Conservation (phyloP, 2,888 invertebrate genomes). For the Serripes groenlandicus region DNA sequence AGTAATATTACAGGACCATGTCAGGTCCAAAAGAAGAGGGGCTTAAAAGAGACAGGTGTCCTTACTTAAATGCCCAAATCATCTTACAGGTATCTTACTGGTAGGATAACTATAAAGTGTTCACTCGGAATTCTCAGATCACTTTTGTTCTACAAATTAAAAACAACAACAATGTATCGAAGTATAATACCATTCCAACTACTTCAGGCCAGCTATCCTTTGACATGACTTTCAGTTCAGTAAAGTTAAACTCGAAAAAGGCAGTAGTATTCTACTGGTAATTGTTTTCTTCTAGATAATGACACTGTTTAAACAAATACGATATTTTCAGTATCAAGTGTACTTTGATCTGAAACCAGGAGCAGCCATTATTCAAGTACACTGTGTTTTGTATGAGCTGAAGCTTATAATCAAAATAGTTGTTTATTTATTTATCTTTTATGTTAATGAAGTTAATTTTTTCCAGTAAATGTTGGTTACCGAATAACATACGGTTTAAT, state of each 20-base stretch:
- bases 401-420: background rate
- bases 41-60: no score
- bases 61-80: no score
- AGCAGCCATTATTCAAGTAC: background rate
- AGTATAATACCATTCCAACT: background rate
- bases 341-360: background rate
- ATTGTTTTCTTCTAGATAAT: background rate
- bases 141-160: background rate
- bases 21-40: no score
- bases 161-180: background rate
- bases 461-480: no score
- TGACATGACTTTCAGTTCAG: background rate
- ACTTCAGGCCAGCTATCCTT: background rate
- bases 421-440: background rate
- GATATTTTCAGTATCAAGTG: background rate
- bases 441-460: background rate
- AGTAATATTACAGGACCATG: no score
- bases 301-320: background rate
- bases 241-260: background rate
- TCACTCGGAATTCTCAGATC: no score
- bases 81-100: no score
- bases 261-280: background rate
- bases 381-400: background rate
- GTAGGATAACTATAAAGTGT: no score
- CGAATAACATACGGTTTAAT: no score